Conservation (phyloP, 2,888 invertebrate genomes). For the Sarcophaga rosellei region DNA sequence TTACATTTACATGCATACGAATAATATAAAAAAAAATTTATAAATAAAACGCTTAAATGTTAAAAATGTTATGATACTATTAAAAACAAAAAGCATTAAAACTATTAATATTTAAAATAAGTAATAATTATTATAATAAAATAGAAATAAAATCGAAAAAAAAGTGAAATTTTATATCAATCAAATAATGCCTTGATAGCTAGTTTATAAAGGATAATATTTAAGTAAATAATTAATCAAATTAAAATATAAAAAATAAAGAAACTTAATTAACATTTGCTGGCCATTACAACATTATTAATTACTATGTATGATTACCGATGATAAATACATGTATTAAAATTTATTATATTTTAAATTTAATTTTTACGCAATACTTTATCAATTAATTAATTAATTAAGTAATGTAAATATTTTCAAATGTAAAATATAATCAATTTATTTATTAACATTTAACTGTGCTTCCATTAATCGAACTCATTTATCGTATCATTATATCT, state of each 20-base stretch:
- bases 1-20: too few relatives aligned
- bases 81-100: too few relatives aligned
- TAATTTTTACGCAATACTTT: too few relatives aligned
- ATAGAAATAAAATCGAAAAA: constrained; percentile 26
- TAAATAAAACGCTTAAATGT: constrained; percentile 44
- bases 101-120: constrained; percentile 38
- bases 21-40: neutral
- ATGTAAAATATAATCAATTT: too few relatives aligned
- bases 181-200: constrained; percentile 78
- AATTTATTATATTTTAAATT: too few relatives aligned
- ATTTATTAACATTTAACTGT: constrained; percentile 36
- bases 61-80: constrained; percentile 4
- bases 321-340: neutral
- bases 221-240: constrained; percentile 34
- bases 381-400: too few relatives aligned
- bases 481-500: neutral
- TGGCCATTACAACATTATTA: constrained; percentile 4
- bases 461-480: constrained; percentile 59
- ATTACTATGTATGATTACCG: neutral
- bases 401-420: too few relatives aligned
- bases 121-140: constrained; percentile 35
- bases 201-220: constrained; percentile 67
- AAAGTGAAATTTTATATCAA: constrained; percentile 72
- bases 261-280: constrained; percentile 20
- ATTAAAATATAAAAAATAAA: constrained; percentile 9